Base-by-base conservation (phyloP, 2,888 invertebrate species). In the Paralinhomoeus sp. region DNA sequence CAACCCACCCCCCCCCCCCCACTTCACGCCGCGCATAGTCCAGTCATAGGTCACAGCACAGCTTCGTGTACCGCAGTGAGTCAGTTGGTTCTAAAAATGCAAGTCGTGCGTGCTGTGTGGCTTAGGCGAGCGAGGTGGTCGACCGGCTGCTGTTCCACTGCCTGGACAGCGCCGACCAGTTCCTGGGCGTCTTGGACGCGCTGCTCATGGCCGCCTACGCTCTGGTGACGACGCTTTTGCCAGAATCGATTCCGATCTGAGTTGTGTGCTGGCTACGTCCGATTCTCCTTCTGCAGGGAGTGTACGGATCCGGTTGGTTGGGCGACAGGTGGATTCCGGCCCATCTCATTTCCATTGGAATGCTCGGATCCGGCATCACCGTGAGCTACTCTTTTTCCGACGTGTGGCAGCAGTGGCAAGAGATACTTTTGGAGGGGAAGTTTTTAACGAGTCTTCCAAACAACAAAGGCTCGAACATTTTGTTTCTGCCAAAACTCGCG, bases 291-390 rank as follows among this genome's bases (percentile, higher is more conserved):
- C 52, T 57, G 24, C 49, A 65, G 65, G 67, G 67, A 2, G 54
- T 68, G 5, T 67, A 62, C 53, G 60, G 67, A 39, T 67, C 66
- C 61, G 68, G 68, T 27, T 60, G 62, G 51, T 45, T 68, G 40
- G 68, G 67, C 27, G 68, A 68, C 51, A 60, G 66, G 46, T 59
- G 64, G 43, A 62, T 68, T 51, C 60, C 66, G 44, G 57, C 65
- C 43, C 50, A 57, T 40, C 64, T 68, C 13, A 53, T 68, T 15
- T 55, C 62, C 20, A 53, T 64, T 49, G 68, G 68, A 39, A 68
- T 68, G 67, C 53, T 62, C 46, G 54, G 57, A 31, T 60, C 65
- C n/a, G 64, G 63, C 24, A 40, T 67, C 3, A 55, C 57, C 33
- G 66, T 67, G 51, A 56, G 58, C 51, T 36, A 39, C 24, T 17